Evolutionary conservation across 1,140 invertebrate species (phyloP).

Genomic region (Drosophila mayri): DNA sequence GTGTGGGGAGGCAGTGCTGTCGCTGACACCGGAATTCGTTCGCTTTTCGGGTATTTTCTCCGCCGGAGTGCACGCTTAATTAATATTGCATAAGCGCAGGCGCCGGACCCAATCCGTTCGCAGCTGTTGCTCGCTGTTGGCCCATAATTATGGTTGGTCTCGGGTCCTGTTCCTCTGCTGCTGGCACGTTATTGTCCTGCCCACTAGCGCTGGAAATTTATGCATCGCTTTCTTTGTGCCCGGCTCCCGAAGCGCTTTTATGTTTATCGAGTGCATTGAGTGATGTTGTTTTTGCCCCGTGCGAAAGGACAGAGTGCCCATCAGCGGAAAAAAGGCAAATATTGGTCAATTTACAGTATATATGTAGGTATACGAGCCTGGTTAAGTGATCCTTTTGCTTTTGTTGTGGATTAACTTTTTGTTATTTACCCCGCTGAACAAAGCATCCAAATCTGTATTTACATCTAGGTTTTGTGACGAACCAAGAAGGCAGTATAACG

Average conservation of each 20-base stretch:
- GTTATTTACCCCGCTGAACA: neutral
- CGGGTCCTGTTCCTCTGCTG: slow-evolving; percentile 16
- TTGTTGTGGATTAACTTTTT: slow-evolving; percentile 5
- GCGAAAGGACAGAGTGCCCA: slow-evolving; percentile 34
- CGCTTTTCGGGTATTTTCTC: slow-evolving; percentile 20
- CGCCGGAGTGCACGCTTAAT: slow-evolving; percentile 64
- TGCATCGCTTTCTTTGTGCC: slow-evolving; percentile 54
- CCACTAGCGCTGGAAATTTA: slow-evolving; percentile 53
- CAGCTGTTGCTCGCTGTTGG: slow-evolving; percentile 39
- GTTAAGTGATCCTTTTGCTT: slow-evolving; percentile 4
- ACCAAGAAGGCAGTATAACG: too few species aligned
- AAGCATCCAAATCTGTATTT: neutral
- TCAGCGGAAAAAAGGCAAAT: slow-evolving; percentile 20
- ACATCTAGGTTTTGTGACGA: neutral
- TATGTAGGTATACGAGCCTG: neutral
- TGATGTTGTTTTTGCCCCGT: slow-evolving; percentile 52
- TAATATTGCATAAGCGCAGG: slow-evolving; percentile 79
- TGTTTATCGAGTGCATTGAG: slow-evolving; percentile 58
- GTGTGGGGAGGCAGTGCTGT: slow-evolving; percentile 35
- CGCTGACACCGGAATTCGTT: slow-evolving; percentile 39
- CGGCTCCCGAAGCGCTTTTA: slow-evolving; percentile 28
- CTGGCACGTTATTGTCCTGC: slow-evolving; percentile 47
- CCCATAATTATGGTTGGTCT: slow-evolving; percentile 61
- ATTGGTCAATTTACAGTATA: slow-evolving; percentile 20
- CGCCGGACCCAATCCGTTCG: slow-evolving; percentile 39